Conservation (phyloP, 2,797 vertebrate genomes). For the Spheniscus humboldti region DNA sequence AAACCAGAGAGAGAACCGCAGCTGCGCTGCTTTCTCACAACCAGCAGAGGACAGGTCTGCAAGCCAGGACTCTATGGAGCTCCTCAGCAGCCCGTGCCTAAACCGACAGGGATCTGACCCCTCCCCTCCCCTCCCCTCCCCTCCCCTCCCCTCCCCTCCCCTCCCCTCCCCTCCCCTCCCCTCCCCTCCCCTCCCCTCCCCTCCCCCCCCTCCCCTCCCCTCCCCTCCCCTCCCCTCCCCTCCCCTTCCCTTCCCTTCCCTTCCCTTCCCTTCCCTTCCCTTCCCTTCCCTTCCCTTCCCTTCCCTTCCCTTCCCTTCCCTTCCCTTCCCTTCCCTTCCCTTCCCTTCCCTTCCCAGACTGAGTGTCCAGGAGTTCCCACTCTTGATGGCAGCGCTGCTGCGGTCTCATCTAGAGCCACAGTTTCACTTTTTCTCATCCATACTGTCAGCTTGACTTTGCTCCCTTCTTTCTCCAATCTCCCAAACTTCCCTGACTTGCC, state of each 20-base stretch:
- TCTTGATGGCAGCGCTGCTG: not conserved
- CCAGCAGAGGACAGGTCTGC: not conserved
- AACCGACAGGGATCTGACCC: not conserved
- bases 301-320: too few relatives aligned
- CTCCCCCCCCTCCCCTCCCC: too few relatives aligned
- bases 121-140: not conserved
- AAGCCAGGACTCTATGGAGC: not conserved
- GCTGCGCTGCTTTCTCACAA: not conserved
- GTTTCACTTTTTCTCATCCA: not conserved
- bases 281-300: not conserved
- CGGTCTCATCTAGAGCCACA: not conserved
- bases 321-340: not conserved
- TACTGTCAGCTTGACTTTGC: not conserved
- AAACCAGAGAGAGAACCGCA: fast-evolving
- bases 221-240: too few relatives aligned
- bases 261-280: not conserved
- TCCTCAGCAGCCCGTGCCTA: not conserved
- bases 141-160: too few relatives aligned
- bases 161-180: too few relatives aligned
- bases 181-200: too few relatives aligned
- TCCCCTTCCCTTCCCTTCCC: too few relatives aligned
- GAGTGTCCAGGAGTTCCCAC: not conserved
- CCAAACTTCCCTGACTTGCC: not conserved
- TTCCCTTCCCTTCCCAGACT: not conserved
- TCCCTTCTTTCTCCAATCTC: not conserved